Conservation (phyloP, 2,888 invertebrate genomes). For the Drosophila fungiperda region DNA sequence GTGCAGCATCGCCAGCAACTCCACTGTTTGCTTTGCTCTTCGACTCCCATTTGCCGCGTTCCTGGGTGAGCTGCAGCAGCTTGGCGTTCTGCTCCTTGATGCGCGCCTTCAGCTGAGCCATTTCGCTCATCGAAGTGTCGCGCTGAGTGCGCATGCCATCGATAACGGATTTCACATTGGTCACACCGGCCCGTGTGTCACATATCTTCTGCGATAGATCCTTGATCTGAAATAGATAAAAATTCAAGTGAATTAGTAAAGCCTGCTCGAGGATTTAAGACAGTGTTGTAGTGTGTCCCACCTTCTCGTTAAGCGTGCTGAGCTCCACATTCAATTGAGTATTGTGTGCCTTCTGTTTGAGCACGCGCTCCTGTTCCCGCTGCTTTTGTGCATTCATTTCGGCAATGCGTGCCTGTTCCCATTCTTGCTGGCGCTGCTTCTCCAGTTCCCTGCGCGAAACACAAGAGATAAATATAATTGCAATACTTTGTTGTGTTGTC, state of each 20-base stretch:
- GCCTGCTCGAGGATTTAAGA: background rate
- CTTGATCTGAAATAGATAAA: constrained; percentile 87
- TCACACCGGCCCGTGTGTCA: constrained; percentile 94
- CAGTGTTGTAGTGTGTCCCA: constrained; percentile 19
- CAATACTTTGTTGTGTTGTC: background rate
- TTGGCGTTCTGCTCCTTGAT: constrained; percentile 94
- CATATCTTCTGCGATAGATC: constrained; percentile 93
- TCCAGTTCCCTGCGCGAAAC: constrained; percentile 92
- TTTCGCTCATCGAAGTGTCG: constrained; percentile 94
- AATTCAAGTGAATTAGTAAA: background rate
- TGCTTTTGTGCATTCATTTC: constrained; percentile 95
- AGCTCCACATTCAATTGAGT: constrained; percentile 93
- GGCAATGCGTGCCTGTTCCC: constrained; percentile 95
- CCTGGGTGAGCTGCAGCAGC: constrained; percentile 92
- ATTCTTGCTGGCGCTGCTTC: constrained; percentile 96
- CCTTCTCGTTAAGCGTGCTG: constrained; percentile 86
- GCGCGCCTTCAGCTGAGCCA: constrained; percentile 92
- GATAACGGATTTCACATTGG: constrained; percentile 96
- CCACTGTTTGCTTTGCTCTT: constrained; percentile 85
- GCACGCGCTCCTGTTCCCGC: constrained; percentile 93
- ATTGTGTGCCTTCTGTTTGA: constrained; percentile 94
- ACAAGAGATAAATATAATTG: too few relatives aligned
- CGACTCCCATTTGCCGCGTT: constrained; percentile 92
- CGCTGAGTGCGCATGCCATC: constrained; percentile 97
- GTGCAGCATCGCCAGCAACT: constrained; percentile 83